Base-by-base conservation (phyloP, 2,113 vertebrate genomes). In the Brachypteracias leptosomus region DNA sequence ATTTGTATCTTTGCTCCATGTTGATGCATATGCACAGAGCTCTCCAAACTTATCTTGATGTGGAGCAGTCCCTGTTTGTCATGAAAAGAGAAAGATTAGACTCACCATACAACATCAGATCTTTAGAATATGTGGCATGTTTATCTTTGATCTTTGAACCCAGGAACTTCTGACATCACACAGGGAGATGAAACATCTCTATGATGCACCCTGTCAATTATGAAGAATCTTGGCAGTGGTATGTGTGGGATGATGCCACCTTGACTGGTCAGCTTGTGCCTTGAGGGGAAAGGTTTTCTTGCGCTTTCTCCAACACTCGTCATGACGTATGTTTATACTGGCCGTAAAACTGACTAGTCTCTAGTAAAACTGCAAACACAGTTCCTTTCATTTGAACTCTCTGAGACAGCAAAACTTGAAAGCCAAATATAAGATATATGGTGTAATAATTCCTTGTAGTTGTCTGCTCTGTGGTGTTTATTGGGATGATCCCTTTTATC, bases 221-320 rank as follows among this genome's bases (percentile, higher is more conserved):
- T 4, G 49, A 90, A 62, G 85, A 79, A 54, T 82, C 42, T 46
- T 79, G 22, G 13, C 55, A 31, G 26, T 65, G 25, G 31, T 40
- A 19, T 47, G 12, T 85, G 47, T 55, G 61, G 21, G 21, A 62
- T 89, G 84, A 88, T 88, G 62, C 58, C 81, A 88, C 38, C n/a
- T 62, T 83, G 85, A 19, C 51, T 88, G 75, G 75, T 80, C 78
- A 85, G 46, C 36, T 44, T 91, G 51, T 76, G 62, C 67, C 78
- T 91, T 9, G 33, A 55, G 67, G 88, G 81, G 63, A 91, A 89
- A 90, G 67, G 59, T 85, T 96, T 93, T 62, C 61, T 47, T 91
- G 77, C 59, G 46, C 54, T 96, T 94, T 94, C 66, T 87, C 95
- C 61, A 47, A 35, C 42, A 62, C 25, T 9, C 67, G 42, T 79